A percentile compares a stretch with the other conserved stretches of the same genome.
Conservation (phyloP, 2,113 vertebrate species). For the Isichthys henryi region DNA sequence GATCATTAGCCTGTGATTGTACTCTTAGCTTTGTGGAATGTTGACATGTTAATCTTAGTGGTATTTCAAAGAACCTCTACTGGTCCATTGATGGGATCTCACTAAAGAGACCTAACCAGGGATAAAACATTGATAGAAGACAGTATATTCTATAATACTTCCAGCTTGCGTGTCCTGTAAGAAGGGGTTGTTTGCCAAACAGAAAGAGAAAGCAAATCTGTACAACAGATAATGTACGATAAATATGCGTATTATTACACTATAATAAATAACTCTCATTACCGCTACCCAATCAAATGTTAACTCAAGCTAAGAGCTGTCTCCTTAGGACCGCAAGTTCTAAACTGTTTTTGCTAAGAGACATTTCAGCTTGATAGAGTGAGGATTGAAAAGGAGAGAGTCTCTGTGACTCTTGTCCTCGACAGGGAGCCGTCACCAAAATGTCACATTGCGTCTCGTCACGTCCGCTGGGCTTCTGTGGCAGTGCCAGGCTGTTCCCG, state of each 20-base stretch:
- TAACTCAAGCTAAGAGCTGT: neutral
- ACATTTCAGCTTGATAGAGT: neutral
- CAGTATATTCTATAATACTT: neutral
- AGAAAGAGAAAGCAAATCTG: neutral
- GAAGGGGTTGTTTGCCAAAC: neutral
- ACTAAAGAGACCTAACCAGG: neutral
- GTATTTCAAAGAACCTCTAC: neutral
- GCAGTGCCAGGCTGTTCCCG: neutral
- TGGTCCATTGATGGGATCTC: neutral
- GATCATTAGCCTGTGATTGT: conserved; percentile 10
- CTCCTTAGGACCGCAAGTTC: neutral
- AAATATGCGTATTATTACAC: neutral
- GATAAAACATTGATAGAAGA: neutral
- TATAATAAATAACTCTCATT: neutral
- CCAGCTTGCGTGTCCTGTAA: neutral
- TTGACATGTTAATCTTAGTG: neutral
- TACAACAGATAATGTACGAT: neutral
- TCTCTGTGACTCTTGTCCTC: neutral
- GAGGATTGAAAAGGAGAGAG: neutral
- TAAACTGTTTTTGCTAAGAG: neutral
- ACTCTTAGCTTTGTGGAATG: conserved; percentile 8
- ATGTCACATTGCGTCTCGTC: neutral
- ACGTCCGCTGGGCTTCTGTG: neutral
- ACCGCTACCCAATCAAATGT: neutral
- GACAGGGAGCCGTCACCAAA: neutral